Base-by-base conservation (phyloP, 2,113 vertebrate genomes). In the Mirounga angustirostris region DNA sequence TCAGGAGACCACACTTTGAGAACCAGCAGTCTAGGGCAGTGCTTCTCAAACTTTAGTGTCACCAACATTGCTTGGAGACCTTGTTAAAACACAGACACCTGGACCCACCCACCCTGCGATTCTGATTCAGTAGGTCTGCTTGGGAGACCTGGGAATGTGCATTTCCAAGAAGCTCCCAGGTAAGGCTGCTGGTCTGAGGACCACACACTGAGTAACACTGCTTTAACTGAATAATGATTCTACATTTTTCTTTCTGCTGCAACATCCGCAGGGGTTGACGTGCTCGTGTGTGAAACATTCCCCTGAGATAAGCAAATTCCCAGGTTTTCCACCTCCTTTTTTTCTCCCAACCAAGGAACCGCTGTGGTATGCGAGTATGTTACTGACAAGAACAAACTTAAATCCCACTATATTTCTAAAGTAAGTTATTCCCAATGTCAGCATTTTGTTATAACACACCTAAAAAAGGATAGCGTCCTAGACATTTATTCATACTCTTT, bases 401-500 rank as follows among this genome's bases (percentile, higher is more conserved):
- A 97, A 71, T 71, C 28, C 26, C 33, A 80, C 46, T 59, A 7
- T 21, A 63, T 83, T 61, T 74, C 40, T 28, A 61, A 94, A 69
- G 14, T 73, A 71, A 83, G 73, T 69, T 73, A 89, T 56, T 76
- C 61, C 79, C 43, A 83, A 67, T 83, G 63, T 80, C 5, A 79
- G 67, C 18, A 59, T 81, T 80, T 94, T 79, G 30, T 80, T 84
- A 56, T 78, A 94, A 94, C 19, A 92, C 14, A 90, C 22, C 52
- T 61, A 80, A 80, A 19, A 67, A 88, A 95, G 58, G 36, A 52
- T 16, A 79, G 28, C 26, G 36, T 43, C 28, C 28, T 43, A 11
- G 36, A 85, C n/a, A 89, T 67, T 65, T 28, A 33, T 36, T 93
- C 4, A n/a, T 52, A 69, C 18, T 91, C 52, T 58, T 58, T 54